Evolutionary conservation across 2,113 vertebrate species (phyloP).

Genomic region (Mustelus asterias): DNA sequence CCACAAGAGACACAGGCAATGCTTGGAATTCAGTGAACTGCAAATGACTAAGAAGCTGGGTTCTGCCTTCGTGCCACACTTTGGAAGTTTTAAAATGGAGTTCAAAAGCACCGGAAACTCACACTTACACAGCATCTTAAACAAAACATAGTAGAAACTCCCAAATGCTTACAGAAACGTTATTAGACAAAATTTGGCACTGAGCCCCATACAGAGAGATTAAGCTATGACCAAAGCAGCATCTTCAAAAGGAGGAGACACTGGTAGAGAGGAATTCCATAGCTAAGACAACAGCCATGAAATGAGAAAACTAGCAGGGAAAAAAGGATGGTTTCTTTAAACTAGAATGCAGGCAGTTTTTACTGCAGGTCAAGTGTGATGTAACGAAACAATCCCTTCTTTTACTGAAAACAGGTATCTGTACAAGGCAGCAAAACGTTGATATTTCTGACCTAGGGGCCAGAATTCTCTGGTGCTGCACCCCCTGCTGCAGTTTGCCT

Average conservation of each 20-base stretch:
- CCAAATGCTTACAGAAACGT: neutral
- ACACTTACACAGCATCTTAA: neutral
- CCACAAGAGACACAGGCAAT: neutral
- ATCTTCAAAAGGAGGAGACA: neutral
- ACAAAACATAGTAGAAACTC: neutral
- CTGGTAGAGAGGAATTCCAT: neutral
- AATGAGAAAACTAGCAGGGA: neutral
- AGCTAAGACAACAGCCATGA: neutral
- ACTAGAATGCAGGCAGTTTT: neutral
- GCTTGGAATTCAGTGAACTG: neutral
- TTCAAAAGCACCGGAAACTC: neutral
- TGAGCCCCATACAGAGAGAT: too few species aligned
- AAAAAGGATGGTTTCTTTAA: neutral
- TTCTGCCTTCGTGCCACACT: neutral
- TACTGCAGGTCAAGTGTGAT: neutral
- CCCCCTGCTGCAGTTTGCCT: too few species aligned
- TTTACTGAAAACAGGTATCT: neutral
- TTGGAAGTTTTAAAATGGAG: neutral
- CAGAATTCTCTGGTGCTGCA: too few species aligned
- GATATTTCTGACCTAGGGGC: too few species aligned
- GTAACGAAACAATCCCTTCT: neutral
- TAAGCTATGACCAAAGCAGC: neutral
- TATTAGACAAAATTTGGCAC: neutral
- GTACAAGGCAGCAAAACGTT: neutral
- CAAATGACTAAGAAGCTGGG: neutral